Base-by-base conservation (phyloP, 2,888 invertebrate genomes). In the Ochlodes sylvanus region DNA sequence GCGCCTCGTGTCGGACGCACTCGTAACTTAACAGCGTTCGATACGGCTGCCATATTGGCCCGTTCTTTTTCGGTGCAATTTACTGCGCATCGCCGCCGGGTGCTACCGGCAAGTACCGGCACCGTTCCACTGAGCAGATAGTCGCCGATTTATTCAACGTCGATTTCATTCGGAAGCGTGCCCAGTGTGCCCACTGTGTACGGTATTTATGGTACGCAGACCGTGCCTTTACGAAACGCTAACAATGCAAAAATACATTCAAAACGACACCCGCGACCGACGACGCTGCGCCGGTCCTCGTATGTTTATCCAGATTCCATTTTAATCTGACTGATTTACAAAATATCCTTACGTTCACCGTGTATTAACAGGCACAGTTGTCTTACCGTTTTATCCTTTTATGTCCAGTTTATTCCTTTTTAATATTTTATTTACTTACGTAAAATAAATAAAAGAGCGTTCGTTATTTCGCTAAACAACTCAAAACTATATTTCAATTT, bases 21-120 rank as follows among this genome's bases (percentile, higher is more conserved):
- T 87, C 87, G 90, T 89, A 88, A 91, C 85, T 91, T 89, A 89
- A 86, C 82, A 78, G 82, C 79, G 86, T 84, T 87, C 87, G 87
- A 88, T 89, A 86, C 87, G 84, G 83, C 84, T 86, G 88, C 87
- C 87, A 88, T 88, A 62, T 88, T 85, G 87, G 85, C 78, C 83
- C 84, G 82, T 86, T 88, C 87, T 87, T 90, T 92, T 92, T 90
- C 81, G 88, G 82, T 84, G 82, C 87, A 87, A 92, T 91, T 91
- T 91, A 92, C 86, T 82, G 87, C 85, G 78, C 82, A 77, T 78
- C 86, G 80, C 84, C 80, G 84, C 83, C 82, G 84, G 87, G 87
- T 85, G 82, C 84, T 52, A 52, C 52, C 27, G 50, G 50, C 50
- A 84, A 27, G 27, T 79, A 80, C 84, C 77, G 81, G 82, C 81